Percentiles rank a stretch among this genome's conserved stretches.
Conservation (phyloP, 2,797 vertebrate species). For the Fringilla coelebs region DNA sequence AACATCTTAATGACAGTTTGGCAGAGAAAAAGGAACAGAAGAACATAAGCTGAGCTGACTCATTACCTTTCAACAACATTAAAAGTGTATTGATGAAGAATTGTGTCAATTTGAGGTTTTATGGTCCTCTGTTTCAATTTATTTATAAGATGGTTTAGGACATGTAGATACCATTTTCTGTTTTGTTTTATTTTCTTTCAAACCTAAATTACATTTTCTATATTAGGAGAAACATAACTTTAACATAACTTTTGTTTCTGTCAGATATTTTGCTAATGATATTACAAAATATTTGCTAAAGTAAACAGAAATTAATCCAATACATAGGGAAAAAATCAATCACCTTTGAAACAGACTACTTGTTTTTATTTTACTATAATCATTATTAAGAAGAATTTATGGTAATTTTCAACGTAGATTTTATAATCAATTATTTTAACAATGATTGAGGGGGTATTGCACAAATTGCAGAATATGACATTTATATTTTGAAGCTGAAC, state of each 20-base stretch:
- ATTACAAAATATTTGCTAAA: background rate
- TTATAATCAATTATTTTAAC: background rate
- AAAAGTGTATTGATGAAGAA: background rate
- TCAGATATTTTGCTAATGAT: background rate
- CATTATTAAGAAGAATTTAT: background rate
- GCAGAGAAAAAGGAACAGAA: background rate
- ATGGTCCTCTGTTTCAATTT: background rate
- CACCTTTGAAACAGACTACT: background rate
- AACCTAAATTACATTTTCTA: background rate
- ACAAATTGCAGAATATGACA: background rate
- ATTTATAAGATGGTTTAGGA: background rate
- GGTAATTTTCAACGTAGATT: background rate
- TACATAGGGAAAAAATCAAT: rapidly evolving
- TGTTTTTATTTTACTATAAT: background rate
- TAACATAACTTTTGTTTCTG: background rate
- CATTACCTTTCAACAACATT: background rate
- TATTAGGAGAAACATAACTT: background rate
- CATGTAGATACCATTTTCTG: background rate
- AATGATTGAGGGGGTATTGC: background rate
- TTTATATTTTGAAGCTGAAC: background rate
- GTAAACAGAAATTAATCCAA: background rate
- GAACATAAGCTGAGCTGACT: background rate
- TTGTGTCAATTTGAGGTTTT: rapidly evolving
- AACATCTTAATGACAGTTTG: background rate
- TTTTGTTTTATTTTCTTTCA: background rate